phyloP scores from a whole-genome alignment of 2,113 vertebrate species.

The Ammodytes marinus region DNA sequence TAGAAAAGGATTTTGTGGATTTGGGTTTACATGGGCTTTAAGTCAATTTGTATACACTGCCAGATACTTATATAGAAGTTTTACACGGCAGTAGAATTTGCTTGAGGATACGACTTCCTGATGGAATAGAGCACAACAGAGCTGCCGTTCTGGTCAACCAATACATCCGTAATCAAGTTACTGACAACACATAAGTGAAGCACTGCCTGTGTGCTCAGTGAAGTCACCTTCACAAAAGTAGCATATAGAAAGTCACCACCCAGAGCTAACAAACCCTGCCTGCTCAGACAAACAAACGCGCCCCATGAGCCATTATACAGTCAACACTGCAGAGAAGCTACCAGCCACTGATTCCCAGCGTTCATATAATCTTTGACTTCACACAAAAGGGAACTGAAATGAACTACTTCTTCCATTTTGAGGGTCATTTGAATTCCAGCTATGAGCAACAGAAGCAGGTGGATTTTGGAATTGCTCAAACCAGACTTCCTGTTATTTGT shows the following conservation, averaged over 20 bases:
- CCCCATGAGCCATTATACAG: constrained; percentile 12
- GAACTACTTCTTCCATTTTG: neutral
- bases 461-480: neutral
- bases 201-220: neutral
- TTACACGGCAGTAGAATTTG: too few relatives aligned
- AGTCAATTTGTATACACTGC: neutral
- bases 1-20: too few relatives aligned
- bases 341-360: neutral
- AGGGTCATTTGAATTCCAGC: neutral
- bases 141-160: neutral
- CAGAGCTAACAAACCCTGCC: constrained; percentile 76
- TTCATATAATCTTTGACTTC: neutral
- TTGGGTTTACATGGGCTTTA: too few relatives aligned
- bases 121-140: neutral
- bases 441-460: neutral
- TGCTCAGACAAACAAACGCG: constrained; percentile 67
- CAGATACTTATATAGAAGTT: neutral
- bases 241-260: constrained; percentile 54
- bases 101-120: neutral
- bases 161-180: neutral
- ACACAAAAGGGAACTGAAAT: neutral
- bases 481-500: neutral
- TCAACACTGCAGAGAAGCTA: constrained; percentile 16
- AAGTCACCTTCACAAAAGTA: constrained; percentile 31
- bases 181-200: neutral